Conservation (phyloP, 2,888 invertebrate species). For the Apamea anceps region DNA sequence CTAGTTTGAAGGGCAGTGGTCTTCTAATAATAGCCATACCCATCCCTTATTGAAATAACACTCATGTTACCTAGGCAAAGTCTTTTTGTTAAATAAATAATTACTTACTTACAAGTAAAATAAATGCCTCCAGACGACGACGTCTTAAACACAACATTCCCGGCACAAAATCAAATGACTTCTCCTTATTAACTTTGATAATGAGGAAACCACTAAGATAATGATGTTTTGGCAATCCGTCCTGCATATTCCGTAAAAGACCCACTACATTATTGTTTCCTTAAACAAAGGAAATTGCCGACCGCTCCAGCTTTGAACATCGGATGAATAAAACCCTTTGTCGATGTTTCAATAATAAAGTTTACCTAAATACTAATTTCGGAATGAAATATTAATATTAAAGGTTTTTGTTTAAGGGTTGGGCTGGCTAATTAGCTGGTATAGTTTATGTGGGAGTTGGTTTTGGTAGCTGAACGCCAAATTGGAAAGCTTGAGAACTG, state of each 20-base stretch:
- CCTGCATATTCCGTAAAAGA: slow-evolving; percentile 63
- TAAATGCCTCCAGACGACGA: slow-evolving; percentile 29
- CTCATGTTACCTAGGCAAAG: no score
- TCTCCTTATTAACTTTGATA: slow-evolving; percentile 55
- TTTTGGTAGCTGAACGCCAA: slow-evolving; percentile 62
- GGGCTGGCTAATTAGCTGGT: slow-evolving; percentile 67
- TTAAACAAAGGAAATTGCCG: slow-evolving; percentile 69
- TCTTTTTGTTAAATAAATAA: no score
- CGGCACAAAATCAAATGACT: slow-evolving; percentile 41
- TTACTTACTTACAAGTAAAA: slow-evolving; percentile 10
- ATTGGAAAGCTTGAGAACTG: slow-evolving; percentile 72
- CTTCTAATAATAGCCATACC: no score
- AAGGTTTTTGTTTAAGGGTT: slow-evolving; percentile 48
- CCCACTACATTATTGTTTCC: slow-evolving; percentile 58
- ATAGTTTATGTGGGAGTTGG: slow-evolving; percentile 61
- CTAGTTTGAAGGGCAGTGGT: no score
- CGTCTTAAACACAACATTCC: slow-evolving; percentile 15
- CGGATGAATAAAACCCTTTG: slow-evolving; percentile 65
- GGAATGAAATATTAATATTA: slow-evolving; percentile 52
- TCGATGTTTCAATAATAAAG: slow-evolving; percentile 65
- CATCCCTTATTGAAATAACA: no score
- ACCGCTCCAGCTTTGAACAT: slow-evolving; percentile 68
- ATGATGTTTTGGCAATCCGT: slow-evolving; percentile 67
- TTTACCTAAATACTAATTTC: slow-evolving; percentile 61
- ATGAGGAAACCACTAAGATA: slow-evolving; percentile 61